phyloP scores from a whole-genome alignment of 30 jellyfish, hydroid and myxozoan genomes.

The Cassiopea andromeda region DNA sequence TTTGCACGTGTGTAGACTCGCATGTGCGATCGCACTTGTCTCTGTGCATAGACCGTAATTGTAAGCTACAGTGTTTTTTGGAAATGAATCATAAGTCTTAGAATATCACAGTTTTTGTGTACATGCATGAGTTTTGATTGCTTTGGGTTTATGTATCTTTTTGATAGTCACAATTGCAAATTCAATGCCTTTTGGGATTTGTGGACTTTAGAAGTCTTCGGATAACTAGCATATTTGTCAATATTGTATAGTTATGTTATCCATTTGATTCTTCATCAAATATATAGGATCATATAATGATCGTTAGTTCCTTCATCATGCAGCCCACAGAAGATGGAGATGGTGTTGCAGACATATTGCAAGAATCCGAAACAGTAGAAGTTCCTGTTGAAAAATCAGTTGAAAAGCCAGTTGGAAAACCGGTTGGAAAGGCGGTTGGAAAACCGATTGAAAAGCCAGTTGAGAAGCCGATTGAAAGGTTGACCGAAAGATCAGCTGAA shows the following conservation, averaged over 20 bases:
- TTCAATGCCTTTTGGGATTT: too few relatives aligned
- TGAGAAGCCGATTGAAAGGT: neutral
- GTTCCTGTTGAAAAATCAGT: constrained; percentile 8
- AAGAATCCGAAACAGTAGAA: constrained; percentile 3
- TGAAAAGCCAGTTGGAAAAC: neutral
- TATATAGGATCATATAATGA: neutral
- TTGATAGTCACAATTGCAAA: too few relatives aligned
- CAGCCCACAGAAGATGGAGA: constrained; percentile 66
- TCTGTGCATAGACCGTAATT: too few relatives aligned
- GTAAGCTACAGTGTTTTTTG: too few relatives aligned
- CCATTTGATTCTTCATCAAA: neutral
- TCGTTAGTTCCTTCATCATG: neutral
- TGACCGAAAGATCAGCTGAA: neutral
- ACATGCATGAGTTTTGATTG: too few relatives aligned
- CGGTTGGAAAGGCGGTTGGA: constrained; percentile 8
- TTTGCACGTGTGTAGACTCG: too few relatives aligned
- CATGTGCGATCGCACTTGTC: too few relatives aligned
- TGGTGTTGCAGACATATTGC: neutral
- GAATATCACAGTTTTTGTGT: too few relatives aligned
- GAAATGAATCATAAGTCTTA: too few relatives aligned
- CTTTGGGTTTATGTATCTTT: too few relatives aligned
- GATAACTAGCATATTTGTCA: too few relatives aligned
- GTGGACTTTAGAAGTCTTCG: too few relatives aligned
- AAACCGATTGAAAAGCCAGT: neutral
- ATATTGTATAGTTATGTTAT: neutral